Base-by-base conservation (phyloP, 2,797 vertebrate species). In the Tragopan temminckii region DNA sequence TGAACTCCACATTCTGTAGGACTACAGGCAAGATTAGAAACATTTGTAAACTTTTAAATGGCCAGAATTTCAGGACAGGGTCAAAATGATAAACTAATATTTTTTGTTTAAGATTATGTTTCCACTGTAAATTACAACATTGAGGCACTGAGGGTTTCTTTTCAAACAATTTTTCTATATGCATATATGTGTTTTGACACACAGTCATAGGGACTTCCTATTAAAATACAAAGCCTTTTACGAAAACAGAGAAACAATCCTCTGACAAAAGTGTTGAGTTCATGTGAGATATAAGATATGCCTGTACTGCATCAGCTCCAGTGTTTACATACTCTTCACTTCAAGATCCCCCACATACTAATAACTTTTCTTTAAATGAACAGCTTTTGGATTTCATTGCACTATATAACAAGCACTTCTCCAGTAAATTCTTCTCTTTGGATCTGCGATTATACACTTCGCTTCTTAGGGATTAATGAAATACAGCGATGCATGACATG, bases 401-500 rank as follows among this genome's bases (percentile, higher is more conserved):
- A 77, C 52, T 88, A 20, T 0, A 1, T 43, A 72, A 53, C 38
- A 82, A 86, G 35, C 1, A 5, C 68, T 80, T 62, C 25, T 80
- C 45, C 38, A 70, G 83, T 70, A 55, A 53, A 69, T 87, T 76
- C 61, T 89, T 75, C 78, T 70, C 31, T 77, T 85, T 88, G 83
- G 64, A 91, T 55, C 33, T 67, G 33, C 71, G 48, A 74, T 78
- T 88, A 76, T n/a, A 24, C 59, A 88, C 88, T 93, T 94, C 6
- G 42, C 33, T 80, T 80, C 35, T 76, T 63, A 92, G 96, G 79
- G 95, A 81, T 93, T 81, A 94, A 92, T 69, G 91, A 95, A 96
- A 95, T 85, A 97, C 86, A 91, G 83, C 33, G 94, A 91, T 63
- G 87, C 63, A 95, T 80, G 85, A 78, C 95, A 89, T 74, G 81